phyloP scores from a whole-genome alignment of 2,888 invertebrate species.

The Leucoma salicis region DNA sequence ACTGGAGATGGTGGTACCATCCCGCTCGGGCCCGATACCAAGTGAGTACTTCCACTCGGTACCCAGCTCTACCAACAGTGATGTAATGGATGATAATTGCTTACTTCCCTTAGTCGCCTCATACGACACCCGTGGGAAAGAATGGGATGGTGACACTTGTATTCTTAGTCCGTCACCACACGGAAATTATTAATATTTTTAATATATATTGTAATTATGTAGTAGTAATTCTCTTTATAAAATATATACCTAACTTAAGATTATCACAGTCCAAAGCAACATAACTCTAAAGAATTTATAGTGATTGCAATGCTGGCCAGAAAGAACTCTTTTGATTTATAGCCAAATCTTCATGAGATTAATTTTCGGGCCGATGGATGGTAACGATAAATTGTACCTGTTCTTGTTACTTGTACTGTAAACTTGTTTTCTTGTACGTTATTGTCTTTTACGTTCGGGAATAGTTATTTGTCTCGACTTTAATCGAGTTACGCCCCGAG shows the following conservation, averaged over 20 bases:
- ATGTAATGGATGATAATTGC: too few species aligned
- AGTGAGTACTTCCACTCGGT: too few species aligned
- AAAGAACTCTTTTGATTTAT: conserved; percentile 18
- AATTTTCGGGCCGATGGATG: conserved; percentile 13
- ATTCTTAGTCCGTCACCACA: background rate
- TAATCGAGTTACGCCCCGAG: conserved; percentile 36
- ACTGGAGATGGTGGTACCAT: too few species aligned
- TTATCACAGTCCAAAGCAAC: conserved; percentile 1
- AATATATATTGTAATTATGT: background rate
- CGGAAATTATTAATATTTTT: background rate
- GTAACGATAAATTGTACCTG: conserved; percentile 8
- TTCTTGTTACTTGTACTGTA: conserved; percentile 11
- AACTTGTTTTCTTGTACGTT: conserved; percentile 11
- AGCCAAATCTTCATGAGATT: conserved; percentile 9
- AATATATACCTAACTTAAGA: background rate
- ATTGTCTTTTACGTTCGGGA: conserved; percentile 23
- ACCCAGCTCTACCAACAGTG: too few species aligned
- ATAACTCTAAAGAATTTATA: conserved; percentile 17
- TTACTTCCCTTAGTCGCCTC: background rate
- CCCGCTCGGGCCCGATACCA: too few species aligned
- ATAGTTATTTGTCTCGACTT: conserved; percentile 26
- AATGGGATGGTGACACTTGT: background rate
- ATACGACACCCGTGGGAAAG: background rate
- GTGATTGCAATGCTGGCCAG: conserved; percentile 8
- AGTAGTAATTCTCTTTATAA: background rate